Percentiles rank a stretch among this genome's conserved stretches.
Conservation (phyloP, 2,888 invertebrate species). For the Rhagonycha lutea region DNA sequence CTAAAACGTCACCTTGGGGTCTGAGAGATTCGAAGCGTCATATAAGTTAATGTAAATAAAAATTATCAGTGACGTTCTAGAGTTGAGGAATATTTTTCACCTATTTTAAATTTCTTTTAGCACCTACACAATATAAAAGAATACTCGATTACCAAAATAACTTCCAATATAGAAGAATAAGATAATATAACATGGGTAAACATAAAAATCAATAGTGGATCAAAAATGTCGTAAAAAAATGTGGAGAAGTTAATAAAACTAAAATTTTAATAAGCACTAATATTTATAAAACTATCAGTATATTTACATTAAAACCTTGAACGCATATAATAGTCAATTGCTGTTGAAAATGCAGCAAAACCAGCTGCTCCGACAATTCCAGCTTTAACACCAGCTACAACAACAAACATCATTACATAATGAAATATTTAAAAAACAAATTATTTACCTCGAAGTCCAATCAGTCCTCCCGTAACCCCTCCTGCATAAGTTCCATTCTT, state of each 20-base stretch:
- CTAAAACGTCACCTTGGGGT: no score
- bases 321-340: constrained; percentile 95
- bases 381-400: constrained; percentile 90
- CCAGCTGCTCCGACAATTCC: constrained; percentile 93
- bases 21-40: no score
- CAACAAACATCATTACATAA: constrained; percentile 28
- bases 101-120: no score
- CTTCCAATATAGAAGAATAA: no score
- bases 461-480: constrained; percentile 89
- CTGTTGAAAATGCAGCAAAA: constrained; percentile 96
- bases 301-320: constrained; percentile 39
- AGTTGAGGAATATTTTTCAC: no score
- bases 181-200: no score
- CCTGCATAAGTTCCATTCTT: constrained; percentile 96
- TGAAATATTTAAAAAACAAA: neutral
- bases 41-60: no score
- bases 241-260: neutral
- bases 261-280: neutral
- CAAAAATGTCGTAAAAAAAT: no score
- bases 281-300: neutral
- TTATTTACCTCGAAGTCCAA: constrained; percentile 75
- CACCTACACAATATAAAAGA: no score
- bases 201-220: no score
- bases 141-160: no score
- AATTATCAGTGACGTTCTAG: no score